A percentile compares a stretch with the other conserved stretches of the same genome.
Evolutionary conservation across 2,113 vertebrate genomes (phyloP).

Genomic region (Saccopteryx bilineata): DNA sequence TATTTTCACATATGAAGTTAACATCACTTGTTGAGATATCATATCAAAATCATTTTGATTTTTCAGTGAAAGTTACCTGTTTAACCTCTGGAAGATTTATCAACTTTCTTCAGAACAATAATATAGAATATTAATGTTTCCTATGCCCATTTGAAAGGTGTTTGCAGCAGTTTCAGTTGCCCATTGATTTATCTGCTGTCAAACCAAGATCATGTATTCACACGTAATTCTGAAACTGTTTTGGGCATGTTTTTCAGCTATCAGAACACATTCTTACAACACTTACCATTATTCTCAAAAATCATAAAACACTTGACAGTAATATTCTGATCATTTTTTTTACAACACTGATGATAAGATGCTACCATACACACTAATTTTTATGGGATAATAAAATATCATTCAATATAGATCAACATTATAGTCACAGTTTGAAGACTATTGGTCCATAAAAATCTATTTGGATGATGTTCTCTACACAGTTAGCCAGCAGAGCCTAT

Average conservation of each 20-base stretch:
- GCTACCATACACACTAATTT: background rate
- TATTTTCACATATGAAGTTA: background rate
- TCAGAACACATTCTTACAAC: background rate
- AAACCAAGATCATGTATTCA: background rate
- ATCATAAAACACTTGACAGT: background rate
- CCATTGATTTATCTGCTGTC: background rate
- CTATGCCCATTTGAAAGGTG: background rate
- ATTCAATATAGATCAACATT: background rate
- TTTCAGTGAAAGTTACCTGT: background rate
- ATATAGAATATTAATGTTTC: background rate
- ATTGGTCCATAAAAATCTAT: background rate
- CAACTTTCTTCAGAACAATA: background rate
- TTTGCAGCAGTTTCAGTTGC: background rate
- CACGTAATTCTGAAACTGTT: background rate
- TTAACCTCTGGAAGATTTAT: background rate
- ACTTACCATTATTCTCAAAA: background rate
- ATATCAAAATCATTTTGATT: background rate
- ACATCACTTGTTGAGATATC: background rate
- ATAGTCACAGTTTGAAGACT: background rate
- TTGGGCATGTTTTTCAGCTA: background rate
- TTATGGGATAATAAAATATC: background rate
- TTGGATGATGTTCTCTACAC: background rate
- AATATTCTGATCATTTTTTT: constrained; percentile 7
- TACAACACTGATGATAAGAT: background rate
- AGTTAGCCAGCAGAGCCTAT: background rate